Conservation (phyloP, 2,888 invertebrate genomes). For the Coenonympha arcania region DNA sequence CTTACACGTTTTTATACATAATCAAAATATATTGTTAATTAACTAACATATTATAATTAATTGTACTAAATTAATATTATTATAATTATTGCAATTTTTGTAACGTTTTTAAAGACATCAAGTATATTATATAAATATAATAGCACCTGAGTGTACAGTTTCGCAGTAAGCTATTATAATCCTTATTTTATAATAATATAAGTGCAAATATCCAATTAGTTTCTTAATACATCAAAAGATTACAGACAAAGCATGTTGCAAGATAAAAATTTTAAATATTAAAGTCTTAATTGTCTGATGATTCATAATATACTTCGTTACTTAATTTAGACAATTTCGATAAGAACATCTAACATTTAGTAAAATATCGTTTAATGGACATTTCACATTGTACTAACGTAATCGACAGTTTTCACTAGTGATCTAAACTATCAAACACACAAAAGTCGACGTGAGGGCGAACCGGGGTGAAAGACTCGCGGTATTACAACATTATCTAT, state of each 20-base stretch:
- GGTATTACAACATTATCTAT: no score
- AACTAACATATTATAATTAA: not conserved
- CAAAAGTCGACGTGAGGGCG: no score
- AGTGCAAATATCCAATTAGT: not conserved
- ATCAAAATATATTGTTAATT: conserved; percentile 12
- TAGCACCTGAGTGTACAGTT: conserved; percentile 11
- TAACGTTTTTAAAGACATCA: conserved; percentile 16
- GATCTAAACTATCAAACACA: no score
- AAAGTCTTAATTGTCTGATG: no score
- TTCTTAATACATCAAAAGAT: not conserved
- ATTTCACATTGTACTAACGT: not conserved
- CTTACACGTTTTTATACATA: conserved; percentile 21
- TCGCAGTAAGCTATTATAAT: conserved; percentile 4
- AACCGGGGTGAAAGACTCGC: no score
- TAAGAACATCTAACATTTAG: not conserved
- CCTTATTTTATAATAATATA: conserved; percentile 6
- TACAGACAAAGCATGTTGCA: not conserved
- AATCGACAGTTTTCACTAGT: not conserved
- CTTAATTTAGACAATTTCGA: not conserved
- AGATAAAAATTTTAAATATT: not conserved
- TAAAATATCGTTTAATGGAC: not conserved
- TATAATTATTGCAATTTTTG: conserved; percentile 13
- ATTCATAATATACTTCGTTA: no score
- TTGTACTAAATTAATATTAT: no score
- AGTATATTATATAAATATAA: no score